Conservation (phyloP, 2,797 vertebrate genomes). For the Peromyscus attwateri region DNA sequence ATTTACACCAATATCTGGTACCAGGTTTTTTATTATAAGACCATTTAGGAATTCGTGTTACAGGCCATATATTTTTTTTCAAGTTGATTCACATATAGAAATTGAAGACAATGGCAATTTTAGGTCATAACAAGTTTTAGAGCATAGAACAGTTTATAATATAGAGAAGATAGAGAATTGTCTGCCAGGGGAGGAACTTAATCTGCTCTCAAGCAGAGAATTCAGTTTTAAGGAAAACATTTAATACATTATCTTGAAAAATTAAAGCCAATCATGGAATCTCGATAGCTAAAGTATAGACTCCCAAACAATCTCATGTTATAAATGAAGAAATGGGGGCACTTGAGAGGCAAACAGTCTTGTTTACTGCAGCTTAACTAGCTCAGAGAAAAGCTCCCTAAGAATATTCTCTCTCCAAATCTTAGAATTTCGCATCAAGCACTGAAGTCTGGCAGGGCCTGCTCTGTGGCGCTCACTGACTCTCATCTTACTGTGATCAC, state of each 20-base stretch:
- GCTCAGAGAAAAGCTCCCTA: background rate
- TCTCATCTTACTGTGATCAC: background rate
- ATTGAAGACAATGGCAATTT: background rate
- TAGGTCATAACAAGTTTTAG: constrained; percentile 20
- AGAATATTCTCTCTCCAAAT: background rate
- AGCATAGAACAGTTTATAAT: background rate
- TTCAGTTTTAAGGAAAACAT: constrained; percentile 21
- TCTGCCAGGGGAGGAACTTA: background rate
- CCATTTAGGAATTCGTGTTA: too few relatives aligned
- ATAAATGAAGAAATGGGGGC: constrained; percentile 30
- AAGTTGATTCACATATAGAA: constrained; percentile 7
- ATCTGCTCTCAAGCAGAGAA: constrained; percentile 17
- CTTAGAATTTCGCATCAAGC: background rate
- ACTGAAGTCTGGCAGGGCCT: background rate
- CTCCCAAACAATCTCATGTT: background rate
- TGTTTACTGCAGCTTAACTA: background rate
- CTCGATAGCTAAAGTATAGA: background rate
- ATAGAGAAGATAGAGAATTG: constrained; percentile 4
- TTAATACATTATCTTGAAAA: constrained; percentile 24
- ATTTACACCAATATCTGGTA: too few relatives aligned
- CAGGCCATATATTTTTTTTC: background rate
- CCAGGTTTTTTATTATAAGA: too few relatives aligned
- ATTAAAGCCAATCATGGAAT: constrained; percentile 26
- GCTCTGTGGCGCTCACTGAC: background rate
- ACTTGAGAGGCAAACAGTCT: background rate